These are phyloP conservation scores for Tetranychus truncatus DNA, from an alignment of 2,888 invertebrate species.

Conservation along the genomic window DNA sequence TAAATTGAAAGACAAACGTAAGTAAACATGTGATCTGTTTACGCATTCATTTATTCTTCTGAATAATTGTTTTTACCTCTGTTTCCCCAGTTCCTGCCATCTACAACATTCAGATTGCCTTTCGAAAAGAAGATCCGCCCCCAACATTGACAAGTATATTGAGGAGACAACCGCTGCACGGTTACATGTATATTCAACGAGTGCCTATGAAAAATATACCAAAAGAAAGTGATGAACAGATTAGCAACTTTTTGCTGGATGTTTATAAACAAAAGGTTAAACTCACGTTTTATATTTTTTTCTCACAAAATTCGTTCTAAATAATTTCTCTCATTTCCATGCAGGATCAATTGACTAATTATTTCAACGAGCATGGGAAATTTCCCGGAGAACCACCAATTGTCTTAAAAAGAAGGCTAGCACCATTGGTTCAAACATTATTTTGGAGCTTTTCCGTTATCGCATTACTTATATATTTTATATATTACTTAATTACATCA, in stretches of 20 bases:
- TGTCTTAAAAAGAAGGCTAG: constrained; percentile 28
- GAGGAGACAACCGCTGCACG: constrained; percentile 50
- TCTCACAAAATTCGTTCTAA: neutral
- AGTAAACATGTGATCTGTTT: constrained; percentile 16
- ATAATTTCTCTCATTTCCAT: neutral
- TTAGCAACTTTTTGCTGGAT: constrained; percentile 60
- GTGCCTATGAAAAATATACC: constrained; percentile 64
- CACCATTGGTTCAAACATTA: constrained; percentile 30
- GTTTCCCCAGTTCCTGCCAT: constrained; percentile 28
- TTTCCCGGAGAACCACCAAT: constrained; percentile 28
- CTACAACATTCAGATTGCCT: constrained; percentile 26
- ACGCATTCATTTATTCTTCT: neutral
- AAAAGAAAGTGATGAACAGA: constrained; percentile 47
- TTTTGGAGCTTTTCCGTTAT: constrained; percentile 29
- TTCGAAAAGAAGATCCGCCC: constrained; percentile 32
- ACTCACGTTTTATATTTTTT: neutral
- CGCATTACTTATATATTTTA: constrained; percentile 30
- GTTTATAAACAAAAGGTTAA: constrained; percentile 60
- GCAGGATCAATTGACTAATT: constrained; percentile 34
- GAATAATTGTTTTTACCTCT: neutral
- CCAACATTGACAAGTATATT: constrained; percentile 62
- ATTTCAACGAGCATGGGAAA: constrained; percentile 30
- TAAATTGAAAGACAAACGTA: constrained; percentile 46
- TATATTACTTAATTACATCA: constrained; percentile 28
- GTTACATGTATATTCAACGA: constrained; percentile 57